Evolutionary conservation across 2,888 invertebrate genomes (phyloP), one percentile per base, ranked within the genome.

Genomic region (Creontiades dilutus): DNA sequence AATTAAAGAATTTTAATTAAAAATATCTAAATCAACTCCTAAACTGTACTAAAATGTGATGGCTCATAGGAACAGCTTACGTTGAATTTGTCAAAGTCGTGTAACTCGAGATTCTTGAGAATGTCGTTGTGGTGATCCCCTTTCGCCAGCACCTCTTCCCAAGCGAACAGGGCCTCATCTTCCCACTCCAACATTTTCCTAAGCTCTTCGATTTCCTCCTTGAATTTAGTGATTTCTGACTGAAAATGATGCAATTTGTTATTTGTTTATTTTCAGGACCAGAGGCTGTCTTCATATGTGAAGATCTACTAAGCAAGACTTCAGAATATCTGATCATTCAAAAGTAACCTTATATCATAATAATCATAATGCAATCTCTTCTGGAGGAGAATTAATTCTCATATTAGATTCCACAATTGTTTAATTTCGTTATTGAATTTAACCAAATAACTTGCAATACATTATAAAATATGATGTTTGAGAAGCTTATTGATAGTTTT

Each of bases 131-230:
- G 96, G 84, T 95, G 95, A 75, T 96, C 95, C 57, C 95, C 95
- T 82, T 91, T 91, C 13, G 91, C 95, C 90, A 97, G 94, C 0
- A 96, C 95, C 76, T 96, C 95, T 46, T 96, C 95, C 96, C 96
- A 97, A 86, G 96, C 96, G 80, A 95, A 94, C 87, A 97, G 93
- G 0, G 96, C 96, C 23, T 95, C 95, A 46, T 95, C 94, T 91
- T 96, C 96, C 93, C 96, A 96, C 90, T 95, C 95, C 0, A 97
- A 95, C 91, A 95, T 95, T 46, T 94, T 94, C 92, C 96, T 96
- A 14, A 96, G 92, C 13, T 93, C 93, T 91, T 96, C 95, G 52
- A 97, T 94, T 93, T 95, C 95, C 76, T 94, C 94, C 46, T 95
- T 93, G 2, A 95, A 93, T 68, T 88, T 86, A 27, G 89, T 88